Evolutionary conservation across 2,113 vertebrate genomes (phyloP).

Genomic region (Rattus rattus): DNA sequence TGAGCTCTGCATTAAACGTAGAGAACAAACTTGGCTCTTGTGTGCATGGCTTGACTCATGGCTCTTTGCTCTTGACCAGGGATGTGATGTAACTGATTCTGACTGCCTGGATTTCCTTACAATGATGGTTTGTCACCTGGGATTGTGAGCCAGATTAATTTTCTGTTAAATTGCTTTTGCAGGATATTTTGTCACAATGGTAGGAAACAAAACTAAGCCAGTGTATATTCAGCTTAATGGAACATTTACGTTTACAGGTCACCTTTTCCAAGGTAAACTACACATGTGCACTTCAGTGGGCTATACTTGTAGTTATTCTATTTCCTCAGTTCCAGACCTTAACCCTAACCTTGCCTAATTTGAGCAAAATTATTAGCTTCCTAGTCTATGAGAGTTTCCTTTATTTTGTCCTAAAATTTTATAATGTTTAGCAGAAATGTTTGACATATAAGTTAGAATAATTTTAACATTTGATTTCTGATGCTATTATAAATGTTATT

Average conservation of each 20-base stretch:
- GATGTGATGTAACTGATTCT: too few species aligned
- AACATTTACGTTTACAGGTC: background rate
- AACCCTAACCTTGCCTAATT: background rate
- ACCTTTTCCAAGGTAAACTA: background rate
- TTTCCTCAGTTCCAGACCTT: background rate
- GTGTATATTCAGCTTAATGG: background rate
- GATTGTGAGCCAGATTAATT: background rate
- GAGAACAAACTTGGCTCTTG: background rate
- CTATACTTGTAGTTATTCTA: background rate
- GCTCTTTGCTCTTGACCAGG: background rate
- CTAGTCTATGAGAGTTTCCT: background rate
- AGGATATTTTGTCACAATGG: background rate
- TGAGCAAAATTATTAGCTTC: background rate
- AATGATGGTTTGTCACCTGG: background rate
- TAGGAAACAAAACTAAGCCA: background rate
- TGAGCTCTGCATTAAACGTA: background rate
- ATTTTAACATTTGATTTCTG: background rate
- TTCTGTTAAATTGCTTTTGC: background rate
- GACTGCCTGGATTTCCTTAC: background rate
- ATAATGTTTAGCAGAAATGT: background rate
- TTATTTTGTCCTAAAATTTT: background rate
- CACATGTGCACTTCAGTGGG: background rate
- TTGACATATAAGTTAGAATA: background rate
- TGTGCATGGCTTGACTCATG: background rate
- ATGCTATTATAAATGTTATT: background rate